Evolutionary conservation across 1,140 invertebrate species (phyloP).

Genomic region (Luehdorfia chinensis): DNA sequence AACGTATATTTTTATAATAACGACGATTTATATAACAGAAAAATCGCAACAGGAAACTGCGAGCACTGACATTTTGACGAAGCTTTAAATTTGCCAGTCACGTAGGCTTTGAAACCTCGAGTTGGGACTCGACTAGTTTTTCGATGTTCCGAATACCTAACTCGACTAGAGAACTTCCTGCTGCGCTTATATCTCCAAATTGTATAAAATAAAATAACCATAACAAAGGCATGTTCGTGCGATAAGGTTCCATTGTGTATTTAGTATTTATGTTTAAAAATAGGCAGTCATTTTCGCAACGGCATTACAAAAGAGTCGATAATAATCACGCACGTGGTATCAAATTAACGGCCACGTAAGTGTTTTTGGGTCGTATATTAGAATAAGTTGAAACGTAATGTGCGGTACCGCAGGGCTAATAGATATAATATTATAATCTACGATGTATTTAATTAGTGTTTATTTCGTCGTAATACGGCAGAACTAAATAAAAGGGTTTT

Average conservation of each 20-base stretch:
- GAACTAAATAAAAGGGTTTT: no score
- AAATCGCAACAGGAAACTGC: no score
- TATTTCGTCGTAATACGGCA: no score
- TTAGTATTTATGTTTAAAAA: background rate
- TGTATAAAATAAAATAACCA: constrained; percentile 10
- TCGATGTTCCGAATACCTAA: constrained; percentile 22
- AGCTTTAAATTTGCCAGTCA: constrained; percentile 39
- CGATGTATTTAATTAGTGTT: no score
- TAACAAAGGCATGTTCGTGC: constrained; percentile 7
- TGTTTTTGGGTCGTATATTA: no score
- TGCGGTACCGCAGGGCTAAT: no score
- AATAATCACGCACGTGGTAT: constrained; percentile 1
- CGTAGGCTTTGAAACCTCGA: constrained; percentile 31
- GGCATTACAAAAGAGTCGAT: background rate
- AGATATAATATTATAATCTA: no score
- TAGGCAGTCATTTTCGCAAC: constrained; percentile 8
- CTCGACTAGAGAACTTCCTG: constrained; percentile 35
- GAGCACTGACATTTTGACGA: constrained; percentile 30
- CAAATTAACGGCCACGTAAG: no score
- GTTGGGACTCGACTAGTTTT: constrained; percentile 28
- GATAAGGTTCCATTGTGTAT: constrained; percentile 9
- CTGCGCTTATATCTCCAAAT: constrained; percentile 10
- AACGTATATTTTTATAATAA: no score
- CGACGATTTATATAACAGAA: no score
- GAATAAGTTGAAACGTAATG: no score